These are phyloP conservation scores for Crenuchus spilurus DNA, from an alignment of 2,797 vertebrate genomes.

Conservation along the genomic window DNA sequence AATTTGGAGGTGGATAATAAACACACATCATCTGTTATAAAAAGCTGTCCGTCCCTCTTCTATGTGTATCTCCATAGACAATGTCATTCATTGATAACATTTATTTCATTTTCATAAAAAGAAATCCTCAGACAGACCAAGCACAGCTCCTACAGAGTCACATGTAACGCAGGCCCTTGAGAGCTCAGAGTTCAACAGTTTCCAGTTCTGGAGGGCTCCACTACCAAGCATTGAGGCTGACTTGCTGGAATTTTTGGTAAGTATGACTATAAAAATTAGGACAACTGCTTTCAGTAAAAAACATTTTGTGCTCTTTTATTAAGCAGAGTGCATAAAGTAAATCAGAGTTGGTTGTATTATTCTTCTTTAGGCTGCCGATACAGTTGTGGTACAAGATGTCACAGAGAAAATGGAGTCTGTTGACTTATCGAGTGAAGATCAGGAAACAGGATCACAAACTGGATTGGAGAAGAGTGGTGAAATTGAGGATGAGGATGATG, in stretches of 20 bases:
- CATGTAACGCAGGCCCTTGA: rapidly evolving
- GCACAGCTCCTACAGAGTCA: not conserved
- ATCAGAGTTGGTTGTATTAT: not conserved
- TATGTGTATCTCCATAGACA: too few relatives aligned
- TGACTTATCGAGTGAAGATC: constrained; percentile 28
- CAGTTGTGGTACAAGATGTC: constrained; percentile 25
- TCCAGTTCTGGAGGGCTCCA: constrained; percentile 89
- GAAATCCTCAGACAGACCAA: constrained; percentile 34
- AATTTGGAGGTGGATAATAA: too few relatives aligned
- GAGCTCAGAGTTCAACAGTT: constrained; percentile 78
- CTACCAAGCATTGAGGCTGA: constrained; percentile 80
- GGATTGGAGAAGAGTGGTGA: constrained; percentile 38
- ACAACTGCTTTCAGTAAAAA: not conserved
- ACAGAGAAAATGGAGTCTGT: constrained; percentile 36
- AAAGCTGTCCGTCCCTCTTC: too few relatives aligned
- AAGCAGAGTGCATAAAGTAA: not conserved
- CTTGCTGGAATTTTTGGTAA: constrained; percentile 85
- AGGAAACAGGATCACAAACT: constrained; percentile 31
- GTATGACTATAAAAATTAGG: constrained; percentile 30
- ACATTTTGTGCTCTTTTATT: not conserved
- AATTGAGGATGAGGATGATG: constrained; percentile 51
- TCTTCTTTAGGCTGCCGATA: constrained; percentile 27
- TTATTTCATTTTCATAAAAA: constrained; percentile 43
- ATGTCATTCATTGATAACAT: too few relatives aligned
- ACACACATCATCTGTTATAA: too few relatives aligned